These are phyloP conservation scores for Melanotaenia duboulayi DNA, from an alignment of 2,113 vertebrate genomes.

Conservation along the genomic window DNA sequence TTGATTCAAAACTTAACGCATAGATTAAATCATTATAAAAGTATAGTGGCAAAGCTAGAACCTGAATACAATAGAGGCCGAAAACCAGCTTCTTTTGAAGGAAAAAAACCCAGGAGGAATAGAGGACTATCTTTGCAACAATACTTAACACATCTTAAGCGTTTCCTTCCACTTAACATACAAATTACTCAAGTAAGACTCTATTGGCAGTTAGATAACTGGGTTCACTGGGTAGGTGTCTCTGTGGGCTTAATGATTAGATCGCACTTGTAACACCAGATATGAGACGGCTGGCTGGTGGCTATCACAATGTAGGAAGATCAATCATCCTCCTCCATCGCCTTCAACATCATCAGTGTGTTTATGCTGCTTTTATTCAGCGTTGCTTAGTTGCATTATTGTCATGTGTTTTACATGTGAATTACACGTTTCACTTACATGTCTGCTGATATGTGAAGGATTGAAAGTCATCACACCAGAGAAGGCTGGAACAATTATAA, in stretches of 20 bases:
- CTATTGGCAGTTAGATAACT: not conserved
- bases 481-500: conserved; percentile 1
- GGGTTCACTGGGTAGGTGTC: conserved; percentile 4
- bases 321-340: conserved; percentile 11
- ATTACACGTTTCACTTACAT: conserved; percentile 5
- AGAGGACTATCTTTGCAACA: not conserved
- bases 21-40: not conserved
- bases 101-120: not conserved
- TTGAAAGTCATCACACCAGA: not conserved
- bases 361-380: conserved; percentile 1
- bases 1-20: not conserved
- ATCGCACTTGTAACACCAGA: conserved; percentile 20
- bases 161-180: conserved; percentile 6
- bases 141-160: not conserved
- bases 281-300: conserved; percentile 23
- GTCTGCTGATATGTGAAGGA: not conserved
- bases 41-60: no score
- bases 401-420: not conserved
- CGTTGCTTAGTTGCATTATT: not conserved
- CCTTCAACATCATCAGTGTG: conserved; percentile 3
- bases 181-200: not conserved
- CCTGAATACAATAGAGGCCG: not conserved
- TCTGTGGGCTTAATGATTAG: conserved; percentile 20
- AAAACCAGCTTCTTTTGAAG: not conserved
- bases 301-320: not conserved